These are phyloP conservation scores for Drosophila dives DNA, from an alignment of 2,888 invertebrate species.

Conservation along the genomic window DNA sequence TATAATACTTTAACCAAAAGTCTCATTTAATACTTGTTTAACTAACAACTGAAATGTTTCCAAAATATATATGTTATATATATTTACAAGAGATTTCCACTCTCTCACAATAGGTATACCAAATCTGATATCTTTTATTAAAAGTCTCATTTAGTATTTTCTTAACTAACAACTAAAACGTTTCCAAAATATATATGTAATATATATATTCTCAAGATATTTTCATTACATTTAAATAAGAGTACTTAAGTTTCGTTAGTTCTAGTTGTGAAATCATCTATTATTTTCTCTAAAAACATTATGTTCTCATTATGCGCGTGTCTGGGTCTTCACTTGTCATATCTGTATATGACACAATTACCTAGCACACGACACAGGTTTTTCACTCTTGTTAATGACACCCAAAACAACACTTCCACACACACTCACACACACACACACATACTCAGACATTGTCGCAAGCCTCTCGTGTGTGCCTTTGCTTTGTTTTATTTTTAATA, in stretches of 20 bases:
- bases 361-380: conserved; percentile 73
- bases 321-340: conserved; percentile 35
- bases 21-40: too few species aligned
- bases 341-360: conserved; percentile 72
- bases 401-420: conserved; percentile 32
- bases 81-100: too few species aligned
- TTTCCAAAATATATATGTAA: not conserved
- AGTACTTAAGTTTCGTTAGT: conserved; percentile 22
- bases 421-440: conserved; percentile 13
- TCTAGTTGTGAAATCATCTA: not conserved
- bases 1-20: too few species aligned
- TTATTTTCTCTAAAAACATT: conserved; percentile 19
- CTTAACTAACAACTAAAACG: not conserved
- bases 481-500: conserved; percentile 72
- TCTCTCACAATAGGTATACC: conserved; percentile 15
- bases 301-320: conserved; percentile 63
- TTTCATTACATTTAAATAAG: conserved; percentile 13
- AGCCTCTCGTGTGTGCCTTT: conserved; percentile 35
- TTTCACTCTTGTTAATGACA: conserved; percentile 73
- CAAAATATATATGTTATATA: too few species aligned
- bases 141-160: not conserved
- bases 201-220: not conserved
- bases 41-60: too few species aligned
- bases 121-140: conserved; percentile 8
- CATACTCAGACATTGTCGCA: not conserved